phyloP scores from a whole-genome alignment of 2,888 invertebrate species.

The Entomobrya proxima region DNA sequence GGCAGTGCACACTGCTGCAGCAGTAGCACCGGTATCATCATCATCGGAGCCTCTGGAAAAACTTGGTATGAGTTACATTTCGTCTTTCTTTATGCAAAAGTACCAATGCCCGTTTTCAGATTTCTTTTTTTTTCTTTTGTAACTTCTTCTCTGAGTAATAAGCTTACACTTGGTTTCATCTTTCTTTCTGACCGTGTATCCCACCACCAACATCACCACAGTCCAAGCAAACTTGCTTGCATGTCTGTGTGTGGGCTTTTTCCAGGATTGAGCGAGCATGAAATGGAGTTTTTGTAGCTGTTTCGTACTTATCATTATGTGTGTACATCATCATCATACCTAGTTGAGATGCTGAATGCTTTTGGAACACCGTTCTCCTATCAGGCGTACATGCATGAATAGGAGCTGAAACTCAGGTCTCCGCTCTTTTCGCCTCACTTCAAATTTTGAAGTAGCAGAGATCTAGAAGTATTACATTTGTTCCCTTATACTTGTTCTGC shows the following conservation, averaged over 20 bases:
- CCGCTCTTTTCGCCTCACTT: background rate
- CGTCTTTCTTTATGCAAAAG: constrained; percentile 28
- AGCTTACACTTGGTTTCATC: constrained; percentile 43
- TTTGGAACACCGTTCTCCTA: constrained; percentile 9
- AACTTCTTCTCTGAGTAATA: constrained; percentile 37
- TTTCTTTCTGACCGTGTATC: constrained; percentile 19
- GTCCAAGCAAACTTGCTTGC: background rate
- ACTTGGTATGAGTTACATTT: constrained; percentile 26
- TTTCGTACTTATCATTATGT: constrained; percentile 31
- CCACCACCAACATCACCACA: background rate
- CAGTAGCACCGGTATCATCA: background rate
- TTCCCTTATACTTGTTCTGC: background rate
- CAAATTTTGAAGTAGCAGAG: constrained; percentile 15
- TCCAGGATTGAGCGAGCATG: constrained; percentile 51
- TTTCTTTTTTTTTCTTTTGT: constrained; percentile 28
- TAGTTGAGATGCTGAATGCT: constrained; percentile 5
- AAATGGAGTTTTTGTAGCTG: constrained; percentile 53
- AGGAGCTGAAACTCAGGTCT: background rate
- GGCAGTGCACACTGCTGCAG: too few species aligned
- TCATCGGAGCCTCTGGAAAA: constrained; percentile 11
- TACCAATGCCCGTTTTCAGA: constrained; percentile 45
- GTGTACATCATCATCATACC: constrained; percentile 29
- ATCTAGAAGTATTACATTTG: constrained; percentile 18
- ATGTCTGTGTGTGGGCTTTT: constrained; percentile 39
- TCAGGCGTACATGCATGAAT: background rate